Evolutionary conservation across 2,797 vertebrate species (phyloP).

Genomic region (Coreius guichenoti): DNA sequence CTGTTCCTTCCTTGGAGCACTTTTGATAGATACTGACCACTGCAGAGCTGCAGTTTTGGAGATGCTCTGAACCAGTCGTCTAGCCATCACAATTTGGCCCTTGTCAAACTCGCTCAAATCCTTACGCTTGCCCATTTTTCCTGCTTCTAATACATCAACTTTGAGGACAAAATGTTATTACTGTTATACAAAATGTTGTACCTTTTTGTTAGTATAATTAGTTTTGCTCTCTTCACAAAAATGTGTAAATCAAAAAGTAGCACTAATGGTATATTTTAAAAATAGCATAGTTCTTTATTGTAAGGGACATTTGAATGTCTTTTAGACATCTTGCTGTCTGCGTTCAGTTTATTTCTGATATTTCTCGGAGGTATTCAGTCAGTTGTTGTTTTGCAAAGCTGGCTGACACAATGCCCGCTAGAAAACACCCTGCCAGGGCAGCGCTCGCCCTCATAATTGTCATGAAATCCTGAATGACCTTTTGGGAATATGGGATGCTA

Average conservation of each 20-base stretch:
- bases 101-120: too few species aligned
- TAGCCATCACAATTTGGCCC: too few species aligned
- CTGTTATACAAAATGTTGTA: too few species aligned
- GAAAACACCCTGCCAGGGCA: background rate
- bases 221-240: background rate
- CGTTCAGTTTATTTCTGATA: background rate
- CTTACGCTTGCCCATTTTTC: too few species aligned
- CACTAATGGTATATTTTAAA: background rate
- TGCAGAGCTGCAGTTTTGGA: too few species aligned
- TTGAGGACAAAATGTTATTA: too few species aligned
- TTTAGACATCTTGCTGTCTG: background rate
- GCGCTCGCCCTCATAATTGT: background rate
- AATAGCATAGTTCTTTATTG: background rate
- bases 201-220: background rate
- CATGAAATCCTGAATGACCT: slow-evolving; percentile 9
- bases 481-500: background rate
- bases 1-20: too few species aligned
- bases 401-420: background rate
- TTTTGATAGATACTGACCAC: too few species aligned
- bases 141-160: too few species aligned
- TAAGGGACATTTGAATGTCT: background rate
- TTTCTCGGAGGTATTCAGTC: background rate
- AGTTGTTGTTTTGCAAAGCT: background rate
- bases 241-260: background rate
- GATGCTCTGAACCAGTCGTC: too few species aligned